Evolutionary conservation across 2,888 invertebrate genomes (phyloP), one percentile per base, ranked within the genome.

Genomic region (Caenorhabditis plicata): DNA sequence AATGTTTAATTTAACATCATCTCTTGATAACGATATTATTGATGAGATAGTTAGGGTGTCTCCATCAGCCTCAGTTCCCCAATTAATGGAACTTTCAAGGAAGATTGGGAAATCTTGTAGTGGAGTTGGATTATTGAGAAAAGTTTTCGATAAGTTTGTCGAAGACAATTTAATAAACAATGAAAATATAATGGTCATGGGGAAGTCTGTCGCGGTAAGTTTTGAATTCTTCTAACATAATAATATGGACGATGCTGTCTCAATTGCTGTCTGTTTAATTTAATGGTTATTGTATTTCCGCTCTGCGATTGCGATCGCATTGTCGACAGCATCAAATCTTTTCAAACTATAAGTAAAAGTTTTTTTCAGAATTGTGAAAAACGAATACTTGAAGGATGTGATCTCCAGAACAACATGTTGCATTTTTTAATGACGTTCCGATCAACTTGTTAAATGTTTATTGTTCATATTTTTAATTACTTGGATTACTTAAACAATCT

Each of bases 321-420:
- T n/a, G n/a, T n/a, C n/a, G n/a, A n/a, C n/a, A n/a, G n/a, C n/a
- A n/a, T n/a, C n/a, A n/a, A n/a, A n/a, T n/a, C n/a, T n/a, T n/a
- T n/a, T n/a, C n/a, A n/a, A 11, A 15, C 11, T 9, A 2, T 36
- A 5, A 3, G 17, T 22, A 13, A 13, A 11, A 27, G 31, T 7
- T 20, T 11, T 19, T 20, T 50, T 41, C 49, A 60, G 55, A 44
- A 31, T 4, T 61, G 61, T 26, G 61, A 61, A 26, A 50, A 51
- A 22, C 50, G 61, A n/a, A 55, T 61, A 31, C 43, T 61, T 25
- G 61, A 61, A 22, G 61, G 61, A 11, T 61, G 55, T 17, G 61
- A 61, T 27, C 36, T 61, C 27, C 49, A 61, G 23, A 55, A 36
- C 44, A 61, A 61, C 31, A 44, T 61, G 8, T 48, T 55, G 22